Percentiles rank a stretch among this genome's conserved stretches.
These are phyloP conservation scores for Spea multiplicata DNA, from an alignment of 2,113 vertebrate genomes.

Conservation along the genomic window DNA sequence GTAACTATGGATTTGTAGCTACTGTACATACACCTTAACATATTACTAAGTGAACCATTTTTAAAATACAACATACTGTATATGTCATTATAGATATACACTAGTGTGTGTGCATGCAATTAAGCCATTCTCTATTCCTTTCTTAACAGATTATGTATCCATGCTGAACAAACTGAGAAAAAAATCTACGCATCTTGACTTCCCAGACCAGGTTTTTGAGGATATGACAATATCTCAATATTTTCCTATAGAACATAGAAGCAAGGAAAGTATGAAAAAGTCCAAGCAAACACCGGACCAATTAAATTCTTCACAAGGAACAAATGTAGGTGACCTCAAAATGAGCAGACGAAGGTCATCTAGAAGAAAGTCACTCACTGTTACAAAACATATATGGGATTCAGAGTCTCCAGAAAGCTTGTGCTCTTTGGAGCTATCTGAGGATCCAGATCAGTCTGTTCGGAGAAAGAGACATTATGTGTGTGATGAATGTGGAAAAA, in stretches of 20 bases:
- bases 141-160: background rate
- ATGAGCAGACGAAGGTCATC: background rate
- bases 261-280: background rate
- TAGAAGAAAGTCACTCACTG: background rate
- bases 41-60: no score
- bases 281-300: background rate
- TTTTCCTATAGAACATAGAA: background rate
- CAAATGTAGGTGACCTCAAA: background rate
- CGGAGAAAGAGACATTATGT: background rate
- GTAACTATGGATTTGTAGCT: no score
- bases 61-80: no score
- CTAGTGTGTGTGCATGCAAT: no score
- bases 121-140: background rate
- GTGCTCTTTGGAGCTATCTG: background rate
- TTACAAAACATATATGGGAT: background rate
- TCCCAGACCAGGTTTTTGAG: background rate
- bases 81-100: no score
- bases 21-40: no score
- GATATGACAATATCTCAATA: background rate
- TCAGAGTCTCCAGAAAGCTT: background rate
- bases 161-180: background rate
- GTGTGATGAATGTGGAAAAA: slow-evolving; percentile 58
- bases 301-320: background rate
- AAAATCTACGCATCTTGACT: background rate
- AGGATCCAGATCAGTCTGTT: background rate